Evolutionary conservation across 2,888 invertebrate species (phyloP).

Genomic region (Macrophya alboannulata): DNA sequence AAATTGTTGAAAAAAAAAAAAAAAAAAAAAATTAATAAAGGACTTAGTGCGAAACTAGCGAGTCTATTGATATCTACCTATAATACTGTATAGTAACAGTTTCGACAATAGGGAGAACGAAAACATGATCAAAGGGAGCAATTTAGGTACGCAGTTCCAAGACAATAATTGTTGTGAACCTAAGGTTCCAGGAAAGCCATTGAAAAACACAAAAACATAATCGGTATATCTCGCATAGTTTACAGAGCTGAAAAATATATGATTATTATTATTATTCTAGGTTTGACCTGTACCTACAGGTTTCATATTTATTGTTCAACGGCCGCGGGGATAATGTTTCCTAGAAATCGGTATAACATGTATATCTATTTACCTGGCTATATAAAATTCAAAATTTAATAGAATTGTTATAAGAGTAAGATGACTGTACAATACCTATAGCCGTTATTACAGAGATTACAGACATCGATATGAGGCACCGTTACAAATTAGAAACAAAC

Average conservation of each 20-base stretch:
- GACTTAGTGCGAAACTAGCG: background rate
- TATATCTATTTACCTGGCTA: slow-evolving; percentile 15
- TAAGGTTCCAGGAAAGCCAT: slow-evolving; percentile 33
- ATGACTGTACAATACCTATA: background rate
- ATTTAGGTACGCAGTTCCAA: background rate
- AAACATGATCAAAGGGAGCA: slow-evolving; percentile 6
- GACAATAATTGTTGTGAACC: slow-evolving; percentile 19
- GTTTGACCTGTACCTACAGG: slow-evolving; percentile 20
- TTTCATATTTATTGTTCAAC: slow-evolving; percentile 13
- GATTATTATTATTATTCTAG: background rate
- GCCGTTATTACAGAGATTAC: background rate
- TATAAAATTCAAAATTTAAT: slow-evolving; percentile 5
- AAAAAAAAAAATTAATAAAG: no score
- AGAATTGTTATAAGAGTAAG: background rate
- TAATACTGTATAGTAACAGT: background rate
- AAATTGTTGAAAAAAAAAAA: no score
- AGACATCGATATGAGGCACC: background rate
- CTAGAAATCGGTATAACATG: background rate
- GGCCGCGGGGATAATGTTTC: background rate
- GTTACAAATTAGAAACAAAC: background rate
- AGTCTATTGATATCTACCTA: background rate
- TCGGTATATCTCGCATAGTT: background rate
- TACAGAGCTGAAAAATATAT: background rate
- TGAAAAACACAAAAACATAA: slow-evolving; percentile 48
- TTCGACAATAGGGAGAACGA: slow-evolving; percentile 8